Base-by-base conservation (phyloP, 2,888 invertebrate species). In the Torymus auratus region DNA sequence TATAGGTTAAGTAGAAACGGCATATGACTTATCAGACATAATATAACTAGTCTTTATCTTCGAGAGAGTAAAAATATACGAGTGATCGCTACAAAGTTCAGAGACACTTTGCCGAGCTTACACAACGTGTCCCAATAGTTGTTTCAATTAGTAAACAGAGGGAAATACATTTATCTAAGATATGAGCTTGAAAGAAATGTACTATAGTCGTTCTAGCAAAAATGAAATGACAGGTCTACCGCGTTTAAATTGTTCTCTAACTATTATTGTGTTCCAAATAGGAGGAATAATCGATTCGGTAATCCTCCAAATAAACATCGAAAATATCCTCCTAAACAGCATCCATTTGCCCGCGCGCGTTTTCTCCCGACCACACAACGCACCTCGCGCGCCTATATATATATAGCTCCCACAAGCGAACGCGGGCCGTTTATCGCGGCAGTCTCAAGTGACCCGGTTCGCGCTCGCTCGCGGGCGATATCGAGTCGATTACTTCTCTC, bases 391-490 rank as follows among this genome's bases (percentile, higher is more conserved):
- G n/a, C n/a, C n/a, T n/a, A 53, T 53, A 53, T 14, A 12, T 14
- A 53, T 17, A n/a, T 52, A 50, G 17, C 60, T 13, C 17, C 52
- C 28, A 14, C 50, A 17, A 52, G 20, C 52, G 3, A 23, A n/a
- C 28, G 28, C 23, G 55, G 55, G 65, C 67, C 71, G 71, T 65
- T 78, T 78, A 78, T 78, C 78, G 78, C 52, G n/a, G 56, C 60
- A 58, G 69, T 76, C 80, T 80, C 69, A 71, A 76, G 76, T 76
- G 80, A 76, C 80, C 80, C 71, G 80, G 55, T 80, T 80, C 61
- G 70, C n/a, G 56, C 61, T 61, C 53, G 10, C 11, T 55, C 14
- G 28, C 76, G 41, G 7, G 73, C 74, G 79, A 79, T 79, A 79
- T 75, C 80, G 70, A 69, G 58, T 58, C 75, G 80, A 79, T 77